These are phyloP conservation scores for Epsilonema sp. DNA, from an alignment of 2,888 invertebrate genomes.

Conservation along the genomic window DNA sequence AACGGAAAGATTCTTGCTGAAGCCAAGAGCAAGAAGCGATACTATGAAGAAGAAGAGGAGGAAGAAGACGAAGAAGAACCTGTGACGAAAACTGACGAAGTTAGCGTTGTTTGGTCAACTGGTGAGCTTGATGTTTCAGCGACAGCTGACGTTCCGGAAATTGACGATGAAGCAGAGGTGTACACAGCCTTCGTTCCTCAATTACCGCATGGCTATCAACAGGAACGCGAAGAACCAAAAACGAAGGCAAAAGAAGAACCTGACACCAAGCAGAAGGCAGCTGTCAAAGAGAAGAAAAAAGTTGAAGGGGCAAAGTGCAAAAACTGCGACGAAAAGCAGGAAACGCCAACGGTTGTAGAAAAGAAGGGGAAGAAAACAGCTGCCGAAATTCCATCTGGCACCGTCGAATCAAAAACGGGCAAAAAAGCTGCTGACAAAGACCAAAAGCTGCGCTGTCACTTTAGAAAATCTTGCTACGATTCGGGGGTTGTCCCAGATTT, in stretches of 20 bases:
- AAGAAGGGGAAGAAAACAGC: background rate
- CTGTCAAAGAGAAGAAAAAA: background rate
- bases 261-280: background rate
- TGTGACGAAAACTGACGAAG: background rate
- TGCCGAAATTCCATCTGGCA: background rate
- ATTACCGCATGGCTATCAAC: too few relatives aligned
- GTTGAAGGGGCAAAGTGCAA: background rate
- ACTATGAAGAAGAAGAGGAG: constrained; percentile 1
- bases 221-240: too few relatives aligned
- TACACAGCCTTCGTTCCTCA: too few relatives aligned
- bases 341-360: constrained; percentile 1
- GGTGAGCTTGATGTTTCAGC: too few relatives aligned
- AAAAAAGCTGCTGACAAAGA: background rate
- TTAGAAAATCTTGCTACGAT: background rate
- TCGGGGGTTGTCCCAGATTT: background rate
- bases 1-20: too few relatives aligned
- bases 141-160: too few relatives aligned
- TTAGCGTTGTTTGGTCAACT: too few relatives aligned
- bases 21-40: too few relatives aligned
- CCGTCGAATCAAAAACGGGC: background rate
- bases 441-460: background rate
- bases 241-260: background rate
- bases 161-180: too few relatives aligned
- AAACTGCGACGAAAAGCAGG: background rate
- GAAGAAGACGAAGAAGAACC: background rate